Evolutionary conservation across 2,888 invertebrate genomes (phyloP), one percentile per base, ranked within the genome.

Genomic region (Tetranychus truncatus): DNA sequence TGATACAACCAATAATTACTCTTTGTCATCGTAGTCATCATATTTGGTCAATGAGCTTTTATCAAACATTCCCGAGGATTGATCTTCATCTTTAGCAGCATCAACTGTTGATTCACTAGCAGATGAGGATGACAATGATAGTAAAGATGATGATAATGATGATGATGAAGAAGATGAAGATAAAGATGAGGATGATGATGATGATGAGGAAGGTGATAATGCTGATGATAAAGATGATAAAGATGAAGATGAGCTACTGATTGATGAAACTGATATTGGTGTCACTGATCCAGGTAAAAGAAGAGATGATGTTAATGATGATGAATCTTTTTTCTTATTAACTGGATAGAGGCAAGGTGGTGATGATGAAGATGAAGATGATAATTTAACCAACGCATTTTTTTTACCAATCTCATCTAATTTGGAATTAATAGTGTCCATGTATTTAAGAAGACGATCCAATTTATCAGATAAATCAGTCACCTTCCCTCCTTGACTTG

Each of bases 331-430:
- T 15, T 55, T 55, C 55, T 55, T 55, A 15, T 15, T 55, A 15
- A 55, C 55, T 55, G 55, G 55, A 55, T 55, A 55, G 55, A 55
- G 55, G 55, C 55, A 55, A 55, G 55, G 55, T 55, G 55, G 15
- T 55, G 55, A 55, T 55, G 55, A 55, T 55, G 55, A 55, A 55
- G 55, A 55, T 55, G 55, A 55, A 55, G 55, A 55, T 55, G 55
- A 55, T 55, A 55, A 55, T 55, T 55, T 55, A 55, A 55, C 55
- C 11, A 55, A 15, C 9, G 55, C 55, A 55, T 55, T 55, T 55
- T 55, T 55, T 55, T 55, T 55, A 55, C 55, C 15, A 9, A 55
- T 55, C 55, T 55, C 55, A 55, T 55, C 55, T 15, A 55, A 55
- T 55, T 55, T 55, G 15, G 55, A 55, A 1, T 55, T 55, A 55